Evolutionary conservation across 1,140 invertebrate species (phyloP), one percentile per base, ranked within the genome.

Genomic region (Agraylea sexmaculata): DNA sequence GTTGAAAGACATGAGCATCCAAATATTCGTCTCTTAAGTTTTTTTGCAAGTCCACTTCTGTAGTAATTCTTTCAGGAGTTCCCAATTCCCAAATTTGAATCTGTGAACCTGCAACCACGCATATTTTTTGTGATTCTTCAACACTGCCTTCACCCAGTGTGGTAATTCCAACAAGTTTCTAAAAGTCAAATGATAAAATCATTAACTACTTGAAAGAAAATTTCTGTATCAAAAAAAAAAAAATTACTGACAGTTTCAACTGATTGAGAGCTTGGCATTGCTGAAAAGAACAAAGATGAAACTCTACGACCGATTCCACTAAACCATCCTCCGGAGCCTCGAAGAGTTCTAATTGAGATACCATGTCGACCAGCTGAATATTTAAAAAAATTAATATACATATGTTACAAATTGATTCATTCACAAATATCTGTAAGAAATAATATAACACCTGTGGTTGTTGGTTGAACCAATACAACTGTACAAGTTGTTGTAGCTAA

Each of bases 401-500:
- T 5, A 13, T n/a, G 7, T 12, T 27, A 10, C 4, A 30, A 4
- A 30, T 12, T 25, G 21, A 10, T 22, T 11, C 23, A 25, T 25
- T 30, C 20, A 12, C 28, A 40, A 40, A 31, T 11, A 7, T 7
- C 5, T 16, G 16, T 12, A 31, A n/a, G 7, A 25, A 6, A 7
- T 20, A 39, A 25, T 46, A n/a, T 38, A 48, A 46, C 16, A 55
- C 53, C 55, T 33, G 54, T 43, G 23, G 47, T 42, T 25, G 55
- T 57, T 11, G 56, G 52, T 8, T 76, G 75, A n/a, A 94, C 68
- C 4, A 88, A 64, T 1, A 90, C 75, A 8, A 93, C 67, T 5
- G 86, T 89, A 51, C 86, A 89, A 1, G 89, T 93, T 0, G 90
- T 93, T 10, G 90, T 95, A 2, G 86, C 84, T 18, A 94, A 66